These are phyloP conservation scores for Microplitis demolitor DNA, from an alignment of 1,140 invertebrate species.

Conservation along the genomic window DNA sequence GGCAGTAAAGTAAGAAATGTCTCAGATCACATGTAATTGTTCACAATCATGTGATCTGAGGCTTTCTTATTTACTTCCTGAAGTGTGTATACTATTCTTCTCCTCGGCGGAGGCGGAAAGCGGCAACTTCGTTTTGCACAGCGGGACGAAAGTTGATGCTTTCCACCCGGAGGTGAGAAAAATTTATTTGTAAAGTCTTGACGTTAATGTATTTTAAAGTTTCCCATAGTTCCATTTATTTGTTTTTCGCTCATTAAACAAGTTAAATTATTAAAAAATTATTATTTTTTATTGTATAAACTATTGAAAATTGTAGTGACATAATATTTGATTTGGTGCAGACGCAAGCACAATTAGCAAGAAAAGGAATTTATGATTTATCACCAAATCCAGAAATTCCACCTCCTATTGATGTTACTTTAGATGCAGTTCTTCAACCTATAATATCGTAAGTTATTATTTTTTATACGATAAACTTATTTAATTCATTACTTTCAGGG, in stretches of 20 bases:
- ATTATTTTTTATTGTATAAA: slow-evolving; percentile 1
- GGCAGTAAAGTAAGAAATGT: too few species aligned
- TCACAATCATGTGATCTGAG: too few species aligned
- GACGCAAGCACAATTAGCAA: slow-evolving; percentile 59
- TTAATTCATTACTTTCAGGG: slow-evolving; percentile 26
- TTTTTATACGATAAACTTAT: background rate
- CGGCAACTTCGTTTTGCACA: too few species aligned
- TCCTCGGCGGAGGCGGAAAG: too few species aligned
- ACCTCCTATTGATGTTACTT: slow-evolving; percentile 53
- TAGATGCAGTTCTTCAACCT: slow-evolving; percentile 60
- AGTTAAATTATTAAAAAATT: slow-evolving; percentile 3
- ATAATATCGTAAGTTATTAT: slow-evolving; percentile 58
- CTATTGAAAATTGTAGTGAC: slow-evolving; percentile 7
- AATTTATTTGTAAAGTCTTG: background rate
- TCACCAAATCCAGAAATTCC: slow-evolving; percentile 58
- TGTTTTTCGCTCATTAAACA: background rate
- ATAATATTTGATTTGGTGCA: slow-evolving; percentile 51
- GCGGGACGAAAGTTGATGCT: too few species aligned
- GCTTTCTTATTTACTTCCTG: too few species aligned
- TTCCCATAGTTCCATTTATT: slow-evolving; percentile 24
- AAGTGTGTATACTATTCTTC: too few species aligned
- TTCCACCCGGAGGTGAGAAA: too few species aligned
- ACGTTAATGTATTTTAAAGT: background rate
- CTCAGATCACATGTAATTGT: too few species aligned
- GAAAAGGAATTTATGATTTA: slow-evolving; percentile 57